These are phyloP conservation scores for Argyrosomus regius DNA, from an alignment of 2,797 vertebrate genomes.

Conservation along the genomic window DNA sequence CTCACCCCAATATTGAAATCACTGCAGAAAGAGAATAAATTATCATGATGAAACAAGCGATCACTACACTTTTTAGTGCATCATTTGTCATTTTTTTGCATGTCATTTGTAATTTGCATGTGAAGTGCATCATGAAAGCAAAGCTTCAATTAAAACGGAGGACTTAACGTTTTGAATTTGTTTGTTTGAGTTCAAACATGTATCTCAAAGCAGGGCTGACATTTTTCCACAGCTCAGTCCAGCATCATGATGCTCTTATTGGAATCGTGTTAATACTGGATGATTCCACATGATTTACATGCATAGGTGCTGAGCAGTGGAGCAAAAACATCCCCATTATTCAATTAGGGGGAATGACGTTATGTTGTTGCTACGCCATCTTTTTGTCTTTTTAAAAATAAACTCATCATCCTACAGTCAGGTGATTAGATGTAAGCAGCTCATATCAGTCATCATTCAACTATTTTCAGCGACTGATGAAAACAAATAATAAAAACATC, in stretches of 20 bases:
- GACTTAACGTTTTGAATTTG: background rate
- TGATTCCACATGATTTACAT: background rate
- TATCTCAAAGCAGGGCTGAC: background rate
- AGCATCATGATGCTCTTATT: background rate
- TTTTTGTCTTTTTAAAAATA: too few species aligned
- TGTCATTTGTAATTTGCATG: background rate
- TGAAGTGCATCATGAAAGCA: background rate
- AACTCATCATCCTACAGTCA: too few species aligned
- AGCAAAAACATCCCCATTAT: too few species aligned
- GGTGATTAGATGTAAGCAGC: too few species aligned
- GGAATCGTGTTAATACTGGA: background rate
- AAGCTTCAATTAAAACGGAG: background rate
- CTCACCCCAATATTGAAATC: background rate
- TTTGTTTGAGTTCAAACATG: background rate
- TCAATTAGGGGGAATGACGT: too few species aligned
- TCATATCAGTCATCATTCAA: too few species aligned
- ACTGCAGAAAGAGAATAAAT: background rate
- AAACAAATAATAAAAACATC: too few species aligned
- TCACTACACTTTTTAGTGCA: background rate
- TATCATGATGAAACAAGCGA: background rate
- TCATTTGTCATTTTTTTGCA: background rate
- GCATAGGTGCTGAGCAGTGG: too few species aligned
- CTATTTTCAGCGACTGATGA: too few species aligned
- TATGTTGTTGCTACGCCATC: too few species aligned
- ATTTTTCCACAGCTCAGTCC: background rate